Percentiles rank a stretch among this genome's conserved stretches.
These are phyloP conservation scores for Pluvianellus socialis DNA, from an alignment of 2,113 vertebrate genomes.

Conservation along the genomic window DNA sequence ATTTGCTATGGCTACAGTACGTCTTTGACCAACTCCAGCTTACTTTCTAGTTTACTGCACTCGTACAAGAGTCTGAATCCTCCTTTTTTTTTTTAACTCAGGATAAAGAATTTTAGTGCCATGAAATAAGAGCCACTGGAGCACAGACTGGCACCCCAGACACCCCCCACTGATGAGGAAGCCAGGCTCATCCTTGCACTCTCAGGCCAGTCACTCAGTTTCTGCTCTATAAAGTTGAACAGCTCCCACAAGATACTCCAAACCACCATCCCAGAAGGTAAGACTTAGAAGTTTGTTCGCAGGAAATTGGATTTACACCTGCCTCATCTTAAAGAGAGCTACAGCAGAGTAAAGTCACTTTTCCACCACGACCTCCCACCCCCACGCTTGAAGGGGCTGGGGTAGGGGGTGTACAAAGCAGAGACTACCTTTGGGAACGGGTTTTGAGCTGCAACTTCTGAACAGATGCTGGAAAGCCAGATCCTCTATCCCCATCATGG, in stretches of 20 bases:
- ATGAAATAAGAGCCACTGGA: not conserved
- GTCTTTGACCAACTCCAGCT: not conserved
- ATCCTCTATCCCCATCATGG: not conserved
- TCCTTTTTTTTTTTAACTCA: not conserved
- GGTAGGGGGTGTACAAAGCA: not conserved
- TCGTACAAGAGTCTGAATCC: fast-evolving
- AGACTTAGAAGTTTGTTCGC: not conserved
- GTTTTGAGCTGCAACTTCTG: not conserved
- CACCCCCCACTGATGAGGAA: not conserved
- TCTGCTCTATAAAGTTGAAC: not conserved
- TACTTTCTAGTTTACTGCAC: not conserved
- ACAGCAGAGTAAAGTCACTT: not conserved
- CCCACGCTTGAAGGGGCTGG: not conserved
- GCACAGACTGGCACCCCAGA: not conserved
- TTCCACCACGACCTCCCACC: not conserved
- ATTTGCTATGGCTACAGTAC: not conserved
- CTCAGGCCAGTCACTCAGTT: not conserved
- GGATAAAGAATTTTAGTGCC: not conserved
- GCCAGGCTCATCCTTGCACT: not conserved
- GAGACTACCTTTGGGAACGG: not conserved
- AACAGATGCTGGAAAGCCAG: slow-evolving; percentile 4
- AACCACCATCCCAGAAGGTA: not conserved
- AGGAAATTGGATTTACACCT: not conserved
- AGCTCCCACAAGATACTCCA: not conserved
- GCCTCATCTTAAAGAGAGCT: not conserved